phyloP scores from a whole-genome alignment of 1,140 invertebrate species.

The Drosophila truncata region DNA sequence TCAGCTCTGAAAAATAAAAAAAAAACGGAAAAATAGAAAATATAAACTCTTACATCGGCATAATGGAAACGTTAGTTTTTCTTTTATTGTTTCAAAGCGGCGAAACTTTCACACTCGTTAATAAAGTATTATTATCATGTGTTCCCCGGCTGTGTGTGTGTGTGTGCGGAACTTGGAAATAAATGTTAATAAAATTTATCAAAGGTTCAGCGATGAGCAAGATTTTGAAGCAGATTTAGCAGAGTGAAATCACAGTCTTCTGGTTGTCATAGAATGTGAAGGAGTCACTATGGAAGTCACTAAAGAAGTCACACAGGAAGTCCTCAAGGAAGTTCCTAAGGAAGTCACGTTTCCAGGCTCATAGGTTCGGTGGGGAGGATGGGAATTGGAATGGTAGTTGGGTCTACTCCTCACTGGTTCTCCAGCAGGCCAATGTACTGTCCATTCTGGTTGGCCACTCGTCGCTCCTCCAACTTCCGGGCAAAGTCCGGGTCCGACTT shows the following conservation, averaged over 20 bases:
- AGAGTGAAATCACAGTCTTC: constrained; percentile 47
- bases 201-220: background rate
- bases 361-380: constrained; percentile 35
- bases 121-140: constrained; percentile 34
- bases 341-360: constrained; percentile 45
- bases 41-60: constrained; percentile 56
- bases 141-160: constrained; percentile 19
- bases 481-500: constrained; percentile 87
- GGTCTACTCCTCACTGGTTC: constrained; percentile 57
- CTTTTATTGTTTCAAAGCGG: constrained; percentile 61
- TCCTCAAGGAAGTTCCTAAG: no score
- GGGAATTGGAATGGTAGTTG: background rate
- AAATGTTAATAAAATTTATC: constrained; percentile 22
- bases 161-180: constrained; percentile 35
- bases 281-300: constrained; percentile 2
- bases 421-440: constrained; percentile 86
- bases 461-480: constrained; percentile 86
- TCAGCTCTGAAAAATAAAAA: constrained; percentile 10
- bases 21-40: constrained; percentile 48
- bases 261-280: constrained; percentile 30
- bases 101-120: constrained; percentile 78
- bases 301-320: background rate
- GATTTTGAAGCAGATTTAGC: constrained; percentile 26
- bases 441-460: constrained; percentile 87
- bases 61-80: constrained; percentile 76